Percentiles rank a stretch among this genome's conserved stretches.
Conservation (phyloP, 2,797 vertebrate genomes). For the Holocentrus rufus region DNA sequence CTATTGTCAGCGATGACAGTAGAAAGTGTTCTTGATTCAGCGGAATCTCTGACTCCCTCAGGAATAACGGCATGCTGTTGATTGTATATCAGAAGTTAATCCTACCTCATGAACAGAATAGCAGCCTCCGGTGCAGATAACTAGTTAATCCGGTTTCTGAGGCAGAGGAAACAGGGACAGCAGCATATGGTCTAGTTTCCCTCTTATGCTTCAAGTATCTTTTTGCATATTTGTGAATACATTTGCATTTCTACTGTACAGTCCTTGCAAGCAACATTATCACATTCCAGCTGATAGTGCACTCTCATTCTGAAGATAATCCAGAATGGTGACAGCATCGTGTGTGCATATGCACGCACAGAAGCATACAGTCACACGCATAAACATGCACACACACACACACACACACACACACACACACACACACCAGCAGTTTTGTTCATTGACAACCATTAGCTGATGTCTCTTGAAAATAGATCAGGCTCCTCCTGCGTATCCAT, state of each 20-base stretch:
- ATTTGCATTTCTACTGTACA: constrained; percentile 74
- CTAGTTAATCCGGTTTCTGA: constrained; percentile 60
- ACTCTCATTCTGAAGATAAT: background rate
- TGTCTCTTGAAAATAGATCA: constrained; percentile 75
- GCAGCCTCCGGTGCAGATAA: constrained; percentile 50
- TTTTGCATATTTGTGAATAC: constrained; percentile 43
- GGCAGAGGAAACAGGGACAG: constrained; percentile 12
- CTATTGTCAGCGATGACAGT: constrained; percentile 1
- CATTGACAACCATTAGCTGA: constrained; percentile 69
- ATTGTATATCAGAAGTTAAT: constrained; percentile 43
- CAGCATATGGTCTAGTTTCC: constrained; percentile 50
- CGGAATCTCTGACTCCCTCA: constrained; percentile 2
- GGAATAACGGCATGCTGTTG: constrained; percentile 20
- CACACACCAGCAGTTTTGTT: constrained; percentile 60
- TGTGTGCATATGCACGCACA: background rate
- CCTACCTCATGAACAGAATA: constrained; percentile 38
- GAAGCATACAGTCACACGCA: background rate
- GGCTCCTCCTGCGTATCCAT: constrained; percentile 77
- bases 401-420: background rate
- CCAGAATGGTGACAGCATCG: background rate
- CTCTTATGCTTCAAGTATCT: constrained; percentile 28
- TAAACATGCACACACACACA: constrained; percentile 11
- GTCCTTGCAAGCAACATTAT: constrained; percentile 32
- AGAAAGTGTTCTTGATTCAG: constrained; percentile 20
- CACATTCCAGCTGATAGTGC: background rate